Base-by-base conservation (phyloP, 2,797 vertebrate species). In the Ctenosaura bakeri region DNA sequence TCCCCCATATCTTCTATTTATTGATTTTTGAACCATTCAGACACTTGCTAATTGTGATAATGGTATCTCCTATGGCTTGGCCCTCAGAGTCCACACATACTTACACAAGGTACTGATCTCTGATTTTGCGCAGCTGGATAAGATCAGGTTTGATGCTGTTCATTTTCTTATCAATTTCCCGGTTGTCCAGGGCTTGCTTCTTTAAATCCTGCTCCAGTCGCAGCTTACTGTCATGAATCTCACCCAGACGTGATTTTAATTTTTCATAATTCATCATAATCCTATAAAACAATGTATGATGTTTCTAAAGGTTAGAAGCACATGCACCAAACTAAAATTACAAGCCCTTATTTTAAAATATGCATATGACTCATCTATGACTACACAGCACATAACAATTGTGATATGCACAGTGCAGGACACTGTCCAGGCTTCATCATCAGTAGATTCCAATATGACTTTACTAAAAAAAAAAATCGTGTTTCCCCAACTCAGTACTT, bases 131-230 rank as follows among this genome's bases (percentile, higher is more conserved):
- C 80, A 99, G 98, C 97, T 99, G 98, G 86, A 99, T 98, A 95
- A 99, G 98, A 96, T 99, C 99, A 29, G 98, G 99, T 95, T 99
- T 99, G 96, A 99, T 98, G 93, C 98, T 99, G 96, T 99, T 99
- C 99, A 99, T 99, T 97, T 98, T 99, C 94, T 99, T 99, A 97
- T 99, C 99, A 0, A 98, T 99, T 97, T 99, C 98, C 3, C 99
- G 97, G 97, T 99, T 99, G 96, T 99, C 98, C 97, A 98, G 96
- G 91, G 98, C 98, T 97, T 99, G 98, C 0, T 98, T 98, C 98
- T 98, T 99, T 96, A 99, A 97, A 97, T 99, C 99, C 96, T 99
- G 98, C 96, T 99, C 98, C 95, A 99, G 97, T 77, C 98, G 98
- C 91, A 98, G 97, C 96, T 98, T 99, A 95, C 99, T 99, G 93